A percentile compares a stretch with the other conserved stretches of the same genome.
Evolutionary conservation across 2,888 invertebrate species (phyloP).

Genomic region (Drosophila mayaguana): DNA sequence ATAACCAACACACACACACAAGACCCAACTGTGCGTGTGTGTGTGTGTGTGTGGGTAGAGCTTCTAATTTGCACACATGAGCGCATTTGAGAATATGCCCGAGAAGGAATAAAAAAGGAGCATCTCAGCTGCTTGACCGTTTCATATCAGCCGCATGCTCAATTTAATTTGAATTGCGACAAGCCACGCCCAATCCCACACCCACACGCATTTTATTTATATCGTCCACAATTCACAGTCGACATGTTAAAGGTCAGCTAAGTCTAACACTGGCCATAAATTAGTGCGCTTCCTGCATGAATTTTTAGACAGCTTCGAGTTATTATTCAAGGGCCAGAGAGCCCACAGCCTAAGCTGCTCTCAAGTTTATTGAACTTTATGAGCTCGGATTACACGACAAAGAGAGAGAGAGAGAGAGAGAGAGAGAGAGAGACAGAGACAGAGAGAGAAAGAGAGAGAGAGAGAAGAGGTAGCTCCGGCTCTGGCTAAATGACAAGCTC

Average conservation of each 20-base stretch:
- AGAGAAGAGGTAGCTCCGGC: not conserved
- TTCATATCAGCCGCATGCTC: constrained; percentile 63
- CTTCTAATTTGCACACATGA: constrained; percentile 65
- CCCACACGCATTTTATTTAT: constrained; percentile 59
- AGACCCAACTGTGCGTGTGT: not conserved
- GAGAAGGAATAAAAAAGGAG: constrained; percentile 56
- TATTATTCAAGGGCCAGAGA: constrained; percentile 39
- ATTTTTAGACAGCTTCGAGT: constrained; percentile 39
- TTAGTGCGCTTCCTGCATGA: constrained; percentile 66
- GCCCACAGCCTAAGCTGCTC: constrained; percentile 26
- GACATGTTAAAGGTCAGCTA: constrained; percentile 39
- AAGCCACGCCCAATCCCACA: not conserved
- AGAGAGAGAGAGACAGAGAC: not conserved
- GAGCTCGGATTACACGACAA: constrained; percentile 57
- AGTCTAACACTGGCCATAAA: constrained; percentile 55
- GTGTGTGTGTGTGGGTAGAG: constrained; percentile 20
- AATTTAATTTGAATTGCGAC: constrained; percentile 77
- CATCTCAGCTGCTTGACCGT: constrained; percentile 63
- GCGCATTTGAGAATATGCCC: constrained; percentile 62
- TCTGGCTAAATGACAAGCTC: constrained; percentile 25
- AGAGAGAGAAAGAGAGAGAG: not conserved
- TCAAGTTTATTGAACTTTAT: constrained; percentile 73
- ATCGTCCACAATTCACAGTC: constrained; percentile 19
- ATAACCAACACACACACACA: constrained; percentile 38
- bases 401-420: not conserved